Percentiles rank a stretch among this genome's conserved stretches.
phyloP scores from a whole-genome alignment of 1,140 invertebrate species.

The Babylonia areolata region DNA sequence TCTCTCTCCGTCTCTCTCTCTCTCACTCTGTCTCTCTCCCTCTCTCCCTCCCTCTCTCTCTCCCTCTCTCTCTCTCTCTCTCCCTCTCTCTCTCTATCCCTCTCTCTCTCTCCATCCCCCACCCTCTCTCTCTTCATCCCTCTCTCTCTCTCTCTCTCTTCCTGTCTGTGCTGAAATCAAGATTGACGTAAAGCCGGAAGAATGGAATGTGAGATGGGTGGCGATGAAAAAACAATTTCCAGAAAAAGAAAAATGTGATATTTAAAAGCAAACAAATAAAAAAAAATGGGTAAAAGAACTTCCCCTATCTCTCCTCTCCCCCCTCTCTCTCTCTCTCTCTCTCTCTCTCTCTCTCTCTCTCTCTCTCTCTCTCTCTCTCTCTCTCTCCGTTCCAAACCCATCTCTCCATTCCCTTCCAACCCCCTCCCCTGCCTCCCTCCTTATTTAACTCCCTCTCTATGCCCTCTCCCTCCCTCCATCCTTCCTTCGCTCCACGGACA shows the following conservation, averaged over 20 bases:
- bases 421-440: background rate
- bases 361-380: conserved; percentile 27
- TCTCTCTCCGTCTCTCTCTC: conserved; percentile 20
- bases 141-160: too few species aligned
- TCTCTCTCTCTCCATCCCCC: too few species aligned
- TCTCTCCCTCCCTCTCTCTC: conserved; percentile 16
- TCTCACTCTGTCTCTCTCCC: background rate
- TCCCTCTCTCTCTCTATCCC: too few species aligned
- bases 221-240: too few species aligned
- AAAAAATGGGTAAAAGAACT: too few species aligned
- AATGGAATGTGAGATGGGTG: too few species aligned
- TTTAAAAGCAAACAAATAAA: too few species aligned
- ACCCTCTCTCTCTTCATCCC: too few species aligned
- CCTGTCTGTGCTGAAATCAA: too few species aligned
- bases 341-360: conserved; percentile 32
- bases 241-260: too few species aligned
- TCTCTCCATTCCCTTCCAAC: background rate
- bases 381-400: background rate
- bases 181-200: too few species aligned
- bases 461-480: too few species aligned
- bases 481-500: background rate
- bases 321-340: conserved; percentile 26
- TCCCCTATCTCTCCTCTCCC: background rate
- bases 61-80: conserved; percentile 4
- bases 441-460: background rate